Evolutionary conservation across 2,888 invertebrate genomes (phyloP), one percentile per base, ranked within the genome.

Genomic region (Trachelus tabidus): DNA sequence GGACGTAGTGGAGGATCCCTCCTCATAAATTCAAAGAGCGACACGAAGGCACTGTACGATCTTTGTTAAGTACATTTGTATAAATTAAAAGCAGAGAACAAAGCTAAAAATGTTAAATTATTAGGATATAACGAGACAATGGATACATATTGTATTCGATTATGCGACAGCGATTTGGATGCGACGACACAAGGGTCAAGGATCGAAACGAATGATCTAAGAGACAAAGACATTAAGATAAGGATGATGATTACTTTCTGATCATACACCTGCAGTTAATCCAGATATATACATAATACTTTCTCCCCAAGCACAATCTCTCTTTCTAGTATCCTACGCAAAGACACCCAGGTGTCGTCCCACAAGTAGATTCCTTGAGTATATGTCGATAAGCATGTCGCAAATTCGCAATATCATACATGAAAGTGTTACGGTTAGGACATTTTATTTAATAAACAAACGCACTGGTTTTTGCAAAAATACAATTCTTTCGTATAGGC

Each of bases 401-500:
- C 56, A 56, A 56, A 56, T 9, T 56, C 56, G 9, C 56, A 56
- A 56, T 56, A 56, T 56, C 56, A 56, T 56, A 56, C 9, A 56
- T 56, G 23, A 56, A 56, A 34, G 71, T 15, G 71, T 33, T 71
- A 75, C 71, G 79, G 76, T 85, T 81, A 83, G 77, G 79, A 73
- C 78, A 79, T 69, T 82, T 79, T 79, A 82, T 85, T 56, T 86
- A 85, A 80, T 83, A 84, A 85, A 85, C 81, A 82, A 85, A 83
- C 83, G 82, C 84, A 83, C 85, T 85, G 80, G 84, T 85, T 87
- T 76, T 85, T 85, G 86, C 83, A 88, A 89, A 89, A 88, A 88
- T 88, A 88, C 87, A 84, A 82, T 86, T 84, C 83, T 80, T 82
- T 82, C 77, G 56, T 56, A 56, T 79, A 71, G 33, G 31, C 34